Conservation (phyloP, 2,797 vertebrate genomes). For the Halcyon badia region DNA sequence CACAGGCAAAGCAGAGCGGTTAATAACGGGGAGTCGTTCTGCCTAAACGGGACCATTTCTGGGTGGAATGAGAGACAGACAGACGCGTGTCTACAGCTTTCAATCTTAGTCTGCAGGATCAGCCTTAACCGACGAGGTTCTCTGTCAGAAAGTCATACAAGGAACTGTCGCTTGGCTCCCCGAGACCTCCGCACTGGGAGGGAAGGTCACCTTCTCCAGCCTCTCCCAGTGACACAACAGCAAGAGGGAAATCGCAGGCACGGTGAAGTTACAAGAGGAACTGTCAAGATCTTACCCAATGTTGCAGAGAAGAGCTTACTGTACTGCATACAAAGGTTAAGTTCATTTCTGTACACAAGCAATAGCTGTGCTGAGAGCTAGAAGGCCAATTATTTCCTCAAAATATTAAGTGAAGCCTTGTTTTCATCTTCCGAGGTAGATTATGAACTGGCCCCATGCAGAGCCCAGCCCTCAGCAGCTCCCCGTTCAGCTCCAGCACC, state of each 20-base stretch:
- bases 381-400: neutral
- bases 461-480: neutral
- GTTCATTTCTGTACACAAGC: neutral
- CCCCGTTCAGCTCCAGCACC: neutral
- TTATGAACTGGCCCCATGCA: accelerated
- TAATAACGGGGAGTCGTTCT: neutral
- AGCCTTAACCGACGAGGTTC: accelerated
- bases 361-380: neutral
- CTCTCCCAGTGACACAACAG: neutral
- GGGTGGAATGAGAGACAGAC: neutral
- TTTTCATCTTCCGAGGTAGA: neutral
- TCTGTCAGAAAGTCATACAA: neutral
- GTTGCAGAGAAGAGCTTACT: neutral
- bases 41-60: neutral
- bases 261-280: neutral
- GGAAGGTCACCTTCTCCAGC: neutral
- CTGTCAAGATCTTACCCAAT: neutral
- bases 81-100: neutral
- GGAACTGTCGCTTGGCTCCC: neutral
- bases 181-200: accelerated
- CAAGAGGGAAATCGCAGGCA: neutral
- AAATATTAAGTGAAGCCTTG: neutral
- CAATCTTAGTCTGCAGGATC: neutral
- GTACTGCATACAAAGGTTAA: neutral
- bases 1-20: neutral